A percentile compares a stretch with the other conserved stretches of the same genome.
These are phyloP conservation scores for Brachystomella parvula DNA, from an alignment of 1,140 invertebrate species.

Conservation along the genomic window DNA sequence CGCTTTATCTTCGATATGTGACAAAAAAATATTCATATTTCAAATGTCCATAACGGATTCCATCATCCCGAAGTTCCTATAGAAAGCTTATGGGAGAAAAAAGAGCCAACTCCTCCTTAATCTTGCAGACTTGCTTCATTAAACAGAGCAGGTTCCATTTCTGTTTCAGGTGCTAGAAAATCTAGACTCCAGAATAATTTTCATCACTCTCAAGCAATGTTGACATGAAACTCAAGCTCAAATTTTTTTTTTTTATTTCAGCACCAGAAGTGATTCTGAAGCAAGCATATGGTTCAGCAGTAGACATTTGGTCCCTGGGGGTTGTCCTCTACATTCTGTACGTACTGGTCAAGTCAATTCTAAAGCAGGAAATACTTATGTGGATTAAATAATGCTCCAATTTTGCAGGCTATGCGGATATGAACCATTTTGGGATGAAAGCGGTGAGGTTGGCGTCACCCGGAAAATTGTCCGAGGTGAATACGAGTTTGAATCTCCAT, in stretches of 20 bases:
- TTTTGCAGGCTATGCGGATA: conserved; percentile 21
- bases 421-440: conserved; percentile 47
- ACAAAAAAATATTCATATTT: conserved; percentile 51
- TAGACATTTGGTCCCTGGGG: conserved; percentile 52
- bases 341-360: conserved; percentile 28
- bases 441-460: conserved; percentile 42
- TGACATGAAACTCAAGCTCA: no score
- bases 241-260: conserved; percentile 38
- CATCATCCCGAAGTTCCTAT: no score
- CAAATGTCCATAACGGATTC: conserved; percentile 44
- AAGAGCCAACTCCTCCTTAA: no score
- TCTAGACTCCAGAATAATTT: background rate
- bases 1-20: no score
- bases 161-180: no score
- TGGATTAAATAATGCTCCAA: background rate
- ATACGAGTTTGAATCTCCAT: conserved; percentile 45
- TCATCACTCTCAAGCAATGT: no score
- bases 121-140: no score
- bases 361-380: background rate
- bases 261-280: conserved; percentile 50
- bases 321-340: conserved; percentile 50
- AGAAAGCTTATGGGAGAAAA: no score
- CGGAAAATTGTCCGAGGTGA: conserved; percentile 44
- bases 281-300: conserved; percentile 44
- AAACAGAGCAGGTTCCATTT: no score